phyloP scores from a whole-genome alignment of 2,113 vertebrate species.

The Stegastes partitus region DNA sequence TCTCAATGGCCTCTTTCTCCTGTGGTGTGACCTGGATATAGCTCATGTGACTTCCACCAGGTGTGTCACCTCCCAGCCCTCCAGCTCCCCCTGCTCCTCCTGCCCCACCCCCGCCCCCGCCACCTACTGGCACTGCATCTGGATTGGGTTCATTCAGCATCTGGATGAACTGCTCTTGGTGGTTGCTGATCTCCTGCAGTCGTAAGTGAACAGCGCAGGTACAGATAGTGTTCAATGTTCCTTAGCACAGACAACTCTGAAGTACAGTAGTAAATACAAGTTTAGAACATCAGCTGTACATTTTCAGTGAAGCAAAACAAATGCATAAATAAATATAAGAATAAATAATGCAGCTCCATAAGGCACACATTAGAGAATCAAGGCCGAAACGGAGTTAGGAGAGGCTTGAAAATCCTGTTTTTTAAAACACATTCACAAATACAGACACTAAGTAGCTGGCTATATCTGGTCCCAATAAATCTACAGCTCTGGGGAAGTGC shows the following conservation, averaged over 20 bases:
- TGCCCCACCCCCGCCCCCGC: conserved; percentile 77
- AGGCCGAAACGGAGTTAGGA: too few species aligned
- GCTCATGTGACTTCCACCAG: conserved; percentile 90
- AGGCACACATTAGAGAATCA: too few species aligned
- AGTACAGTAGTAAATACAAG: background rate
- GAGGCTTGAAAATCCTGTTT: too few species aligned
- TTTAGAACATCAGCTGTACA: background rate
- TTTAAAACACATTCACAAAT: too few species aligned
- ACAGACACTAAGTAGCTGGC: too few species aligned
- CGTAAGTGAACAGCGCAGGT: background rate
- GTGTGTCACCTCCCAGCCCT: conserved; percentile 83
- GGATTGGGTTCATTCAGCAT: conserved; percentile 95
- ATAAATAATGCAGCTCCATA: too few species aligned
- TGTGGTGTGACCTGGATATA: conserved; percentile 99
- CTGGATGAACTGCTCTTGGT: conserved; percentile 97
- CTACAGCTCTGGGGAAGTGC: too few species aligned
- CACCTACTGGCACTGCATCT: conserved; percentile 84
- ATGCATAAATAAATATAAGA: too few species aligned
- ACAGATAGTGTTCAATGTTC: background rate
- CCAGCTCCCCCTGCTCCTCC: conserved; percentile 82
- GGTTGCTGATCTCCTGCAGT: conserved; percentile 93
- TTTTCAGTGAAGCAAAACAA: background rate
- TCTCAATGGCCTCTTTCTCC: conserved; percentile 98
- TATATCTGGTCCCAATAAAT: too few species aligned
- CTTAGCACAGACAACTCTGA: background rate